Percentiles rank a stretch among this genome's conserved stretches.
Conservation (phyloP, 2,113 vertebrate species). For the Osmerus mordax region DNA sequence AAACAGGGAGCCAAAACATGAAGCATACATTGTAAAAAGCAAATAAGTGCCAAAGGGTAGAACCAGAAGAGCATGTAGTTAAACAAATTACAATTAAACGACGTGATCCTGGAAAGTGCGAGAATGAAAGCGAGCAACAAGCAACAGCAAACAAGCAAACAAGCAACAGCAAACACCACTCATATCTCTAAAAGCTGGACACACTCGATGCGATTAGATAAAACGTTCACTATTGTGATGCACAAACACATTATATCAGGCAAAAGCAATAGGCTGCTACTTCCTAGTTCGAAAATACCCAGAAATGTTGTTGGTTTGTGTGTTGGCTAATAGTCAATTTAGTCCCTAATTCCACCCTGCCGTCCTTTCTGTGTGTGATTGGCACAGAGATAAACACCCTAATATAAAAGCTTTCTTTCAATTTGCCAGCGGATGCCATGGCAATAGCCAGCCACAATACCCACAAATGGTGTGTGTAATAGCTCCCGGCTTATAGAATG, state of each 20-base stretch:
- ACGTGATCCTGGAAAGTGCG: too few relatives aligned
- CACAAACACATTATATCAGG: too few relatives aligned
- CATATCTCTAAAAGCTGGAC: background rate
- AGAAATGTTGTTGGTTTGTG: slow-evolving; percentile 40
- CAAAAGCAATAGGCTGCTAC: slow-evolving; percentile 5
- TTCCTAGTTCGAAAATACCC: slow-evolving; percentile 20
- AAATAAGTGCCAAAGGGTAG: too few relatives aligned
- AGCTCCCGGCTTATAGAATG: too few relatives aligned
- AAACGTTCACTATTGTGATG: background rate
- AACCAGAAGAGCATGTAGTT: too few relatives aligned
- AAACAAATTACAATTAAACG: too few relatives aligned
- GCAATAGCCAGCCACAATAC: slow-evolving; percentile 17
- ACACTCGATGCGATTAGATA: background rate
- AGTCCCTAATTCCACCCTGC: slow-evolving; percentile 29
- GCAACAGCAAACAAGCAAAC: too few relatives aligned
- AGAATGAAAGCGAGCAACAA: too few relatives aligned
- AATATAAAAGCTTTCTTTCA: slow-evolving; percentile 61
- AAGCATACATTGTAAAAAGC: too few relatives aligned
- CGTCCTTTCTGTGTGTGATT: slow-evolving; percentile 19
- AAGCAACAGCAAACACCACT: background rate
- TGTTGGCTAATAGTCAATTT: slow-evolving; percentile 3
- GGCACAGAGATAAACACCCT: slow-evolving; percentile 42
- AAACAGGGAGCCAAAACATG: too few relatives aligned
- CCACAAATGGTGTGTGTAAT: too few relatives aligned
- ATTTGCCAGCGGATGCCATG: slow-evolving; percentile 45